Evolutionary conservation across 2,113 vertebrate species (phyloP), one percentile per base, ranked within the genome.

Genomic region (Arizona elegans): DNA sequence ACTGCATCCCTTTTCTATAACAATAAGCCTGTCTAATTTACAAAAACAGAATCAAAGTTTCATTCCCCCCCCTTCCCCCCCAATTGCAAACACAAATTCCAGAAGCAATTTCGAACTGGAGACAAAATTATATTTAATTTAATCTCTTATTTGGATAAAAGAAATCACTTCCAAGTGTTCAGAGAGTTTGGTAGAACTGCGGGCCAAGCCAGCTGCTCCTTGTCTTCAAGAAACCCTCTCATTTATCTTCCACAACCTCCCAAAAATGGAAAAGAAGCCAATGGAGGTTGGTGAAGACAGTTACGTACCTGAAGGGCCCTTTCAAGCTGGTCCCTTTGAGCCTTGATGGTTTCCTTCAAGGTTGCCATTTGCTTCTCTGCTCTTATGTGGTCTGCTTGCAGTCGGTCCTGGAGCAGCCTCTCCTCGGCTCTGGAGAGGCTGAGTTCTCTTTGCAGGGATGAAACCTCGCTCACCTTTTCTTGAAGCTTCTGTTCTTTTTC

Each of bases 401-500:
- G 92, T 94, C 96, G 97, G 43, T 96, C 97, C 47, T 97, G 97
- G 89, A 98, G 93, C 0, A 92, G 91, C 70, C 95, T 96, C 90
- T 98, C 93, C 94, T 98, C 97, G 1, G 93, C 95, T 90, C 91
- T 97, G 90, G 96, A 97, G 3, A 94, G 54, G 19, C 97, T 96
- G 24, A 97, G 94, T 87, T 98, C 97, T 85, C 96, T 96, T 19
- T 96, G 97, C 26, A 98, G 97, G 92, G 93, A 92, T 26, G 95
- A 86, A 29, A 98, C 92, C 94, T 98, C 97, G 58, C 52, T 91
- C 0, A 90, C 93, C 92, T 96, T 97, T 5, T 97, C 94, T 90
- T 95, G 54, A 10, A 98, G 95, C 0, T 97, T 95, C 86, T 93
- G 92, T 88, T 98, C 98, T 94, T 95, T 97, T 15, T 98, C 97